Evolutionary conservation across 2,888 invertebrate genomes (phyloP).

Genomic region (Sclerodermus sp.): DNA sequence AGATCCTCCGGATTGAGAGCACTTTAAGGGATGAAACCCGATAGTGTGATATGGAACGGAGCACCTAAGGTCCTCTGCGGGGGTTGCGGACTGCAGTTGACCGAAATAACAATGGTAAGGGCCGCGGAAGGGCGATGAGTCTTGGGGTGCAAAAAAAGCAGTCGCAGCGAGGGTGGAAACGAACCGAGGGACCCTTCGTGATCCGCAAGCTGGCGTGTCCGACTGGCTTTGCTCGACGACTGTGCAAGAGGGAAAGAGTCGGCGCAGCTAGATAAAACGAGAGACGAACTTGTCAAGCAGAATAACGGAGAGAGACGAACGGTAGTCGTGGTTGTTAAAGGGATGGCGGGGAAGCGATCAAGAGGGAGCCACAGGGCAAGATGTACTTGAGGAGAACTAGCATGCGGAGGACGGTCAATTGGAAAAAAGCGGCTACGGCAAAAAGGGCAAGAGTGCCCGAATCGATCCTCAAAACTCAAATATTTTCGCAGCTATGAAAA

Average conservation of each 20-base stretch:
- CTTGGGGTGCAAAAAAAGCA: constrained; percentile 7
- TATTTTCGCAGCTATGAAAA: too few species aligned
- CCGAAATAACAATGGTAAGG: background rate
- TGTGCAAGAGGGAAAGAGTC: constrained; percentile 12
- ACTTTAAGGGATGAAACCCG: too few species aligned
- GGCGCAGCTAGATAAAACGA: background rate
- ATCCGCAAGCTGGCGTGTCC: constrained; percentile 23
- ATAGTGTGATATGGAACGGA: too few species aligned
- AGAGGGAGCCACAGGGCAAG: background rate
- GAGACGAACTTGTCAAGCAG: background rate
- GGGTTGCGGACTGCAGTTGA: too few species aligned
- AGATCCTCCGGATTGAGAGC: constrained; percentile 1
- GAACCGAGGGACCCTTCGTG: constrained; percentile 16
- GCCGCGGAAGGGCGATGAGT: constrained; percentile 1
- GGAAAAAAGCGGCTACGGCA: too few species aligned
- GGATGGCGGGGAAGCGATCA: background rate
- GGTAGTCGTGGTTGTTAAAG: constrained; percentile 3
- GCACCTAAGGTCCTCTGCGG: too few species aligned
- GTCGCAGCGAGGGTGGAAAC: constrained; percentile 7
- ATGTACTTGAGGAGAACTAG: background rate
- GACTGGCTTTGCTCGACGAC: constrained; percentile 28
- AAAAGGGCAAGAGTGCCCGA: too few species aligned
- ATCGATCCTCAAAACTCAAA: too few species aligned
- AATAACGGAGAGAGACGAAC: constrained; percentile 9
- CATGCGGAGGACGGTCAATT: too few species aligned